Evolutionary conservation across 2,113 vertebrate genomes (phyloP), one percentile per base, ranked within the genome.

Genomic region (Grus americana): DNA sequence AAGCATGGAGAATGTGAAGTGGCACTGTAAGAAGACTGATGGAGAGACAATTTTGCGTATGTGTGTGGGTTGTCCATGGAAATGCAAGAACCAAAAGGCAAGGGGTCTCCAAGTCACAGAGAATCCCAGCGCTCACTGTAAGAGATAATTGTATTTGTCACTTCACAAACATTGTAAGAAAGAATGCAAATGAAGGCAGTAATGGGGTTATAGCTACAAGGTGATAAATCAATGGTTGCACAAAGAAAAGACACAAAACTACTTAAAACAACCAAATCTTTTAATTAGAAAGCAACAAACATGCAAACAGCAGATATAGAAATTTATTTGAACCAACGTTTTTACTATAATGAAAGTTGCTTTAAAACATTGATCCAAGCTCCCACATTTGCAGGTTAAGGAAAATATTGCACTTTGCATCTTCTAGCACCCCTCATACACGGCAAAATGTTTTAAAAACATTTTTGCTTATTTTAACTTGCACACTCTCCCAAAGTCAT

Each of bases 391-490:
- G 97, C 98, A 98, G 97, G 98, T 97, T 97, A 98, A 98, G 98
- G 98, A 98, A 97, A 98, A 98, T 99, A 99, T 99, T 99, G 99
- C 99, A 99, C 99, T 98, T 99, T 90, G 97, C 96, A 95, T 97
- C 95, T 97, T 96, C 97, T 97, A 98, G 98, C 98, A 98, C 98
- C 98, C 97, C 96, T 97, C 98, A 94, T 93, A 97, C 97, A 96
- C 54, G 94, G 97, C 98, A 98, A 97, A 97, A 98, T 80, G 86
- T 95, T 96, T 98, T 97, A 68, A 96, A 98, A 97, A 97, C 94
- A 97, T 98, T 98, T 97, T 96, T 97, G 97, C 95, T 98, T 95
- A 70, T 97, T 98, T 97, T 97, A 97, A 97, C 97, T 98, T 98
- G 98, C 97, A 98, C 98, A 97, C 96, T 91, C 98, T 97, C 97